A percentile compares a stretch with the other conserved stretches of the same genome.
These are phyloP conservation scores for Rhagophthalmus giganteus DNA, from an alignment of 2,888 invertebrate genomes.

Conservation along the genomic window DNA sequence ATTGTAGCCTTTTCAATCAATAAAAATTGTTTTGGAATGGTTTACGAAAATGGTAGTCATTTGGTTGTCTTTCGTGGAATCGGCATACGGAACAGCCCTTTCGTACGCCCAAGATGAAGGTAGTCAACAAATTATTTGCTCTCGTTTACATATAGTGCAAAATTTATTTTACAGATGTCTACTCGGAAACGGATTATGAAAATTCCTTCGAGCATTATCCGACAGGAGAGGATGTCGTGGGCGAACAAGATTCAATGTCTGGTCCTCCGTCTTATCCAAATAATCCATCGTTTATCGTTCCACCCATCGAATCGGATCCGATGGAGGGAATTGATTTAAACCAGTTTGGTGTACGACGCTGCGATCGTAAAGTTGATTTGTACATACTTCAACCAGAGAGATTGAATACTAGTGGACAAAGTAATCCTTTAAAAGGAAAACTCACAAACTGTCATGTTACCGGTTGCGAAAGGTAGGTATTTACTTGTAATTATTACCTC, in stretches of 20 bases:
- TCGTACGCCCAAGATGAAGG: constrained; percentile 60
- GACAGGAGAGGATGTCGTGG: constrained; percentile 21
- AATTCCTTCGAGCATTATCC: constrained; percentile 27
- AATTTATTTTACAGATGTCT: constrained; percentile 14
- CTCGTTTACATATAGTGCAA: neutral
- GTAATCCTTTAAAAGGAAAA: constrained; percentile 85
- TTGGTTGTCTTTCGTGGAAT: constrained; percentile 59
- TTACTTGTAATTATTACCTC: too few species aligned
- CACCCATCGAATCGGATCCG: constrained; percentile 53
- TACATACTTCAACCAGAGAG: constrained; percentile 82
- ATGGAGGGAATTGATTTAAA: constrained; percentile 53
- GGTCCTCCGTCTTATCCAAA: constrained; percentile 55
- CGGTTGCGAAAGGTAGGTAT: constrained; percentile 86
- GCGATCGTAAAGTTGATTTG: constrained; percentile 85
- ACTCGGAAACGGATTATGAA: constrained; percentile 42
- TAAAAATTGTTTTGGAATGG: constrained; percentile 62
- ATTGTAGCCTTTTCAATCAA: constrained; percentile 59
- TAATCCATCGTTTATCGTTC: constrained; percentile 50
- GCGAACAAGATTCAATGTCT: constrained; percentile 48
- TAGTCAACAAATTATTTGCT: constrained; percentile 29
- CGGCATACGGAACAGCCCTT: constrained; percentile 48
- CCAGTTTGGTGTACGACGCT: constrained; percentile 69
- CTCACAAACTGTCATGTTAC: constrained; percentile 85
- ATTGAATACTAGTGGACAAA: constrained; percentile 74
- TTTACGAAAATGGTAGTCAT: constrained; percentile 58